Conservation (phyloP, 2,113 vertebrate species). For the Neofelis nebulosa region DNA sequence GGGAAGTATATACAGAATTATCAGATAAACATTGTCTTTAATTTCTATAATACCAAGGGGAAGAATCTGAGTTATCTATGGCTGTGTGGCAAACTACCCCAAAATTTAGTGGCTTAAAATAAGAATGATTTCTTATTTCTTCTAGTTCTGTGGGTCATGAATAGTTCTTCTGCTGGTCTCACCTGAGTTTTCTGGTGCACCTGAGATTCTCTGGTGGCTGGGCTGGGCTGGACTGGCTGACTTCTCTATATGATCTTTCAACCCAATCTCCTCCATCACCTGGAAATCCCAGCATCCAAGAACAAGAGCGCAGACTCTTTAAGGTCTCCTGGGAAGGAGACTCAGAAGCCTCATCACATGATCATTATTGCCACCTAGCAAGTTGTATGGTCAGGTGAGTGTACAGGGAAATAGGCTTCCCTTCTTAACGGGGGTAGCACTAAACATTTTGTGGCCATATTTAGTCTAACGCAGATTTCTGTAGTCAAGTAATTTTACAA, state of each 20-base stretch:
- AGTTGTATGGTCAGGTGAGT: background rate
- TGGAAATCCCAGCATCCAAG: background rate
- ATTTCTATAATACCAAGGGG: background rate
- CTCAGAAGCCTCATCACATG: background rate
- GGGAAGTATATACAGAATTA: background rate
- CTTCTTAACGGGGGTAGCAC: background rate
- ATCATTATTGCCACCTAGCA: background rate
- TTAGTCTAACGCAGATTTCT: background rate
- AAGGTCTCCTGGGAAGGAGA: background rate
- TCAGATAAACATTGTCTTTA: background rate
- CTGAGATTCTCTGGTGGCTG: background rate
- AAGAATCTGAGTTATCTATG: background rate
- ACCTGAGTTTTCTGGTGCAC: rapidly evolving
- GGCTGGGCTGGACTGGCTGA: background rate
- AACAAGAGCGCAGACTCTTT: background rate
- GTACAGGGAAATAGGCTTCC: background rate
- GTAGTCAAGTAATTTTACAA: background rate
- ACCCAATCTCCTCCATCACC: background rate
- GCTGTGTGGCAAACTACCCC: background rate
- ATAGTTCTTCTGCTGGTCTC: background rate
- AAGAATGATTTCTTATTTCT: background rate
- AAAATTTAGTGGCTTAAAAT: background rate
- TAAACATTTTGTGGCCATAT: background rate
- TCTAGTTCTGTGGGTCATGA: background rate
- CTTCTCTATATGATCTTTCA: background rate